Percentiles rank a stretch among this genome's conserved stretches.
phyloP scores from a whole-genome alignment of 1,140 invertebrate species.

The Camponotus floridanus region DNA sequence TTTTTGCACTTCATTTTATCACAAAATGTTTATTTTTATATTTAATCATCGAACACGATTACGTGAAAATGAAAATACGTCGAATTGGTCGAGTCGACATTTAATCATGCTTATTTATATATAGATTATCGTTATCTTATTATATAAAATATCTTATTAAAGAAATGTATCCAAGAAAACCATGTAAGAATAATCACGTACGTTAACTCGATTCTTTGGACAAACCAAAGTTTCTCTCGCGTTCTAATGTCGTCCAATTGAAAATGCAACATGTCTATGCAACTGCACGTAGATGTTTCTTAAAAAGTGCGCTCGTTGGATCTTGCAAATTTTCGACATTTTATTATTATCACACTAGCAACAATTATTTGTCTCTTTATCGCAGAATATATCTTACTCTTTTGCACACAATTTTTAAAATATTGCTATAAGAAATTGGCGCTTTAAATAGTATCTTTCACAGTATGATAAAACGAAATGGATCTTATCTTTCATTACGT shows the following conservation, averaged over 20 bases:
- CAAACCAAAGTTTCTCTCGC: slow-evolving; percentile 22
- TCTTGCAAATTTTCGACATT: slow-evolving; percentile 45
- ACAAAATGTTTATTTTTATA: background rate
- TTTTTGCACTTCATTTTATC: background rate
- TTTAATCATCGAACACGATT: background rate
- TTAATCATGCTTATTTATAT: background rate
- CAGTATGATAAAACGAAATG: slow-evolving; percentile 6
- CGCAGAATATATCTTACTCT: slow-evolving; percentile 7
- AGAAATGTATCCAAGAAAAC: slow-evolving; percentile 12
- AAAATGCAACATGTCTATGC: slow-evolving; percentile 54
- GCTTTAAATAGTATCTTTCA: slow-evolving; percentile 20
- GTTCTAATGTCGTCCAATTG: slow-evolving; percentile 31
- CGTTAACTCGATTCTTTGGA: slow-evolving; percentile 7
- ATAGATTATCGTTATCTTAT: background rate
- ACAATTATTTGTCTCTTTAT: slow-evolving; percentile 47
- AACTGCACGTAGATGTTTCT: slow-evolving; percentile 47
- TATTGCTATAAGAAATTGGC: slow-evolving; percentile 23
- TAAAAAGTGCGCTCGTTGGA: slow-evolving; percentile 14
- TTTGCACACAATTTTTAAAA: slow-evolving; percentile 41
- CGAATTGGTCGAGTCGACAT: background rate
- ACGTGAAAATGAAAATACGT: background rate
- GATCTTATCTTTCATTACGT: slow-evolving; percentile 1
- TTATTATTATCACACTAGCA: slow-evolving; percentile 33
- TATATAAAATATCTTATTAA: background rate
- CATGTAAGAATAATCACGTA: background rate